Base-by-base conservation (phyloP, 2,797 vertebrate genomes). In the Ibycter americanus region DNA sequence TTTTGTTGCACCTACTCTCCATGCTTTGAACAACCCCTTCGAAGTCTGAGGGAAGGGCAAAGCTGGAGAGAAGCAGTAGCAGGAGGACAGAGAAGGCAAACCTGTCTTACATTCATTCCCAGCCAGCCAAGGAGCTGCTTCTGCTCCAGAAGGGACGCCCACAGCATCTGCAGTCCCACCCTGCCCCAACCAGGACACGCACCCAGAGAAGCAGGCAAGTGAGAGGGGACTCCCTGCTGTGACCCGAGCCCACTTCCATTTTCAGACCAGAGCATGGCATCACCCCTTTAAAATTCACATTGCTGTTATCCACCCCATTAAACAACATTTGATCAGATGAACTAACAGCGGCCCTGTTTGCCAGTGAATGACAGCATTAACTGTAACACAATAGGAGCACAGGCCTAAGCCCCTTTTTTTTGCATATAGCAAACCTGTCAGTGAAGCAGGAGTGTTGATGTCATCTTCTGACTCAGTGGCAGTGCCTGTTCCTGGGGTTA, bases 331-430 rank as follows among this genome's bases (percentile, higher is more conserved):
- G 97, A 97, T 98, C 98, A 98, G 98, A 98, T 98, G 98, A 99
- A 97, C 96, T 82, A 97, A 96, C 97, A 94, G 96, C 78, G 13
- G 97, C 96, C 93, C 96, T 97, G 98, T 97, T 95, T 96, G 32
- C 74, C 92, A 70, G 95, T 98, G 98, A 99, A 98, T 98, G 96
- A 96, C 94, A 96, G 98, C 96, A 98, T 98, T 98, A 98, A 98
- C 90, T 89, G 61, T 63, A 96, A 97, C 94, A 98, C 98, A 98
- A 98, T 98, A 97, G 98, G 96, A 97, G 85, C 76, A 92, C 95
- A 97, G 97, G 96, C 91, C 95, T 96, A 96, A 97, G 97, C 92
- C 92, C 90, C 11, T 92, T 83, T 91, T 65, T 85, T 95, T 79
- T 82, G 34, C 90, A 90, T 89, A 93, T 38, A 92, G 81, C 44